Evolutionary conservation across 2,888 invertebrate species (phyloP), one percentile per base, ranked within the genome.

Genomic region (Camptogramma bilineatum): DNA sequence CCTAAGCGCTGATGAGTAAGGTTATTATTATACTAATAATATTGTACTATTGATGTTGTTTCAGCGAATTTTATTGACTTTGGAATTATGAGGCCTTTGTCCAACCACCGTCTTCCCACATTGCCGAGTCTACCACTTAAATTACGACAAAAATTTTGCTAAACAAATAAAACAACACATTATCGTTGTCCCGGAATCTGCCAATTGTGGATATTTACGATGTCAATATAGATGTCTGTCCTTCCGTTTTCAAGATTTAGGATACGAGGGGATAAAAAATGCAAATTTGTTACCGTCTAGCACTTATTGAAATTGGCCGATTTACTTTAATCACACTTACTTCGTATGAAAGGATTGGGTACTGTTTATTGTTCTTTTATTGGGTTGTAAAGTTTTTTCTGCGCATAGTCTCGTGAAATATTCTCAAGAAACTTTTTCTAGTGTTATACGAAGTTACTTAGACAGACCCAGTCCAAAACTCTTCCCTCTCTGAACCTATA

Each of bases 251-350:
- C 64, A 79, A 76, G 80, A 87, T 86, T 86, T 85, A 87, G 82
- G 78, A 84, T 77, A 73, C 76, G 58, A 57, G 74, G 78, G 81
- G 86, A 87, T 88, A 90, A 90, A 89, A 88, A 85, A 88, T 89
- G 89, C 87, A 90, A 86, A 90, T 89, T 87, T 86, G 82, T 84
- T 74, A 39, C 74, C 81, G 75, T 77, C 83, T 79, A 76, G 78
- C 90, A 90, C 91, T 91, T 90, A 91, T 90, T 91, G 90, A 87
- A 90, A 91, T 91, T 91, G 88, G 85, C 85, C 87, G 87, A 90
- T 90, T 91, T 90, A 87, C 86, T 90, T 86, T 85, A 89, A 90
- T 88, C 87, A 85, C 82, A 82, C 84, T 86, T 84, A 78, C 79
- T 76, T 76, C 75, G 77, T 82, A 85, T 84, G 81, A 86, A 88